Evolutionary conservation across 2,797 vertebrate species (phyloP).

Genomic region (Enteromius viviparus): DNA sequence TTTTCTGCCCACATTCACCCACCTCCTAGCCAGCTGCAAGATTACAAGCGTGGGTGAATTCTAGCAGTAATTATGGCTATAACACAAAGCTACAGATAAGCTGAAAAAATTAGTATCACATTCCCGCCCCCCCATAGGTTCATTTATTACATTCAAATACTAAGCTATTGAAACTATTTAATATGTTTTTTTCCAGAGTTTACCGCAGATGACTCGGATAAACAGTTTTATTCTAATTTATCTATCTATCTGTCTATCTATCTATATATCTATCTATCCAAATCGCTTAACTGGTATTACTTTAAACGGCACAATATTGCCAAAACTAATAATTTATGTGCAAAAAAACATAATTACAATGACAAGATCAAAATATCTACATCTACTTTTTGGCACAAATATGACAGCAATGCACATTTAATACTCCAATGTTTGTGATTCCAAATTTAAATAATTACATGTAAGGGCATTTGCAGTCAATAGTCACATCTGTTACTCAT

Average conservation of each 20-base stretch:
- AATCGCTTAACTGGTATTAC: background rate
- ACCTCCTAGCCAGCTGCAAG: conserved; percentile 22
- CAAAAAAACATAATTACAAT: background rate
- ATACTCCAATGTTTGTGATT: background rate
- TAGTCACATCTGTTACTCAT: background rate
- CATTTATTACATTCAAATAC: background rate
- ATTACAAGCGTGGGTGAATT: conserved; percentile 19
- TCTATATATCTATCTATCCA: background rate
- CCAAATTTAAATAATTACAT: background rate
- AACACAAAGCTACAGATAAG: conserved; percentile 22
- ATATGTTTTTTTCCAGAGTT: background rate
- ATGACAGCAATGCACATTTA: background rate
- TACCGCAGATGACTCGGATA: background rate
- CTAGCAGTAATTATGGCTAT: conserved; percentile 32
- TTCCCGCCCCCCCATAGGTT: conserved; percentile 24
- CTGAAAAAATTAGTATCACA: conserved; percentile 6
- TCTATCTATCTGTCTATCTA: no score
- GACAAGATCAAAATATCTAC: background rate
- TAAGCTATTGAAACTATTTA: background rate
- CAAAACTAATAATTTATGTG: background rate
- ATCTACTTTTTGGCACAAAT: background rate
- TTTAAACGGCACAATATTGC: background rate
- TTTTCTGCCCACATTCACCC: conserved; percentile 12
- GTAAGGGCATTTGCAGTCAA: background rate
- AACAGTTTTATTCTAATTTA: background rate